A percentile compares a stretch with the other conserved stretches of the same genome.
These are phyloP conservation scores for Gavia stellata DNA, from an alignment of 2,113 vertebrate species.

Conservation along the genomic window DNA sequence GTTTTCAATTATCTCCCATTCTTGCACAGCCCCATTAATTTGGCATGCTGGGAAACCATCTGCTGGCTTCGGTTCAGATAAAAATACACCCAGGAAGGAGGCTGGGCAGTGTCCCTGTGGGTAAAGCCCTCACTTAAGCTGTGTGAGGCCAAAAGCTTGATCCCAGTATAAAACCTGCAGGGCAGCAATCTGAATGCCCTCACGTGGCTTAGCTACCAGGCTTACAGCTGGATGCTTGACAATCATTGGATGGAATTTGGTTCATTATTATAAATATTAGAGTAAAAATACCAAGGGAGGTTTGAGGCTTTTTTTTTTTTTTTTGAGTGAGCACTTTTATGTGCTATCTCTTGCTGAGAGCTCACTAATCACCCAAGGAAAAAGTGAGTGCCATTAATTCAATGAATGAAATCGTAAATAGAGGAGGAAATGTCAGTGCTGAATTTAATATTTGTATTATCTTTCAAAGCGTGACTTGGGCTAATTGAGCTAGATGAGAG, in stretches of 20 bases:
- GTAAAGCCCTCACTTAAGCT: neutral
- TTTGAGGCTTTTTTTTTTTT: neutral
- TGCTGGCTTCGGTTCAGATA: neutral
- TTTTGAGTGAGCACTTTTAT: neutral
- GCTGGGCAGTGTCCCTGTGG: neutral
- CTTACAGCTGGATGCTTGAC: neutral
- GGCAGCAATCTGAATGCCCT: neutral
- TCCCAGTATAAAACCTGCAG: neutral
- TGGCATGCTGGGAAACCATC: neutral
- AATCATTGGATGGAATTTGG: fast-evolving
- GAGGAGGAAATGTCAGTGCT: neutral
- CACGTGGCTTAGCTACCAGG: neutral
- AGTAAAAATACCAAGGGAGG: neutral
- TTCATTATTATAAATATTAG: neutral
- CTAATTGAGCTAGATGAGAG: neutral
- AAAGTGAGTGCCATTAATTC: neutral
- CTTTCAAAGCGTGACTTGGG: neutral
- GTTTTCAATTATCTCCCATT: neutral
- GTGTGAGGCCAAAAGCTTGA: neutral
- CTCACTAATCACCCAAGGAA: neutral
- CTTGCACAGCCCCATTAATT: neutral
- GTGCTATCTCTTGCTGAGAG: neutral
- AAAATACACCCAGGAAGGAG: neutral
- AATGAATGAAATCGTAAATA: neutral
- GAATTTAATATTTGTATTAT: neutral